Evolutionary conservation across 2,888 invertebrate species (phyloP).

Genomic region (Buathra laborator): DNA sequence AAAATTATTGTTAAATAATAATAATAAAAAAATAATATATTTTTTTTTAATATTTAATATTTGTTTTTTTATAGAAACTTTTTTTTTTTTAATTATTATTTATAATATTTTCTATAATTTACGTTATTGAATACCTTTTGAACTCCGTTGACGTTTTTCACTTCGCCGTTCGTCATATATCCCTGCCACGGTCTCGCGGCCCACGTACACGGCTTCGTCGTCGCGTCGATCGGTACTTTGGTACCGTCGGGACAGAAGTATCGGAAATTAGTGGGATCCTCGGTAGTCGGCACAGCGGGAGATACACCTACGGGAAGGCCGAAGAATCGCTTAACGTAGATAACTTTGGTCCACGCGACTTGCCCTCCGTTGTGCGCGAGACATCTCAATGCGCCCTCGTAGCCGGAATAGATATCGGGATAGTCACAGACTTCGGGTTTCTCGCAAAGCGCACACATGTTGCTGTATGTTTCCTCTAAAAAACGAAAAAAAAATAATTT

Average conservation of each 20-base stretch:
- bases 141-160: slow-evolving; percentile 79
- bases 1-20: too few species aligned
- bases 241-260: slow-evolving; percentile 93
- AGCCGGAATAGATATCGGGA: slow-evolving; percentile 94
- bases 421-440: slow-evolving; percentile 92
- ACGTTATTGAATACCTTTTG: slow-evolving; percentile 75
- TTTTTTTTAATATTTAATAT: too few species aligned
- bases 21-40: too few species aligned
- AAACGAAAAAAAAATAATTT: neutral
- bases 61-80: too few species aligned
- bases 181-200: slow-evolving; percentile 95
- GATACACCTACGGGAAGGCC: slow-evolving; percentile 89
- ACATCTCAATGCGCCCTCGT: slow-evolving; percentile 94
- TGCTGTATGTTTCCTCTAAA: slow-evolving; percentile 91
- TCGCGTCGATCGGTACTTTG: slow-evolving; percentile 89
- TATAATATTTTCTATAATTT: neutral
- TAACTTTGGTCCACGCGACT: slow-evolving; percentile 94
- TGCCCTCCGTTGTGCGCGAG: slow-evolving; percentile 91
- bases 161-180: slow-evolving; percentile 89
- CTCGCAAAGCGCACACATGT: slow-evolving; percentile 92
- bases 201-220: slow-evolving; percentile 90
- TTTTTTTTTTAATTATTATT: neutral
- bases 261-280: slow-evolving; percentile 89
- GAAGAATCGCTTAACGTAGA: slow-evolving; percentile 92
- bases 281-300: slow-evolving; percentile 87